phyloP scores from a whole-genome alignment of 2,797 vertebrate species.

The Zalophus californianus region DNA sequence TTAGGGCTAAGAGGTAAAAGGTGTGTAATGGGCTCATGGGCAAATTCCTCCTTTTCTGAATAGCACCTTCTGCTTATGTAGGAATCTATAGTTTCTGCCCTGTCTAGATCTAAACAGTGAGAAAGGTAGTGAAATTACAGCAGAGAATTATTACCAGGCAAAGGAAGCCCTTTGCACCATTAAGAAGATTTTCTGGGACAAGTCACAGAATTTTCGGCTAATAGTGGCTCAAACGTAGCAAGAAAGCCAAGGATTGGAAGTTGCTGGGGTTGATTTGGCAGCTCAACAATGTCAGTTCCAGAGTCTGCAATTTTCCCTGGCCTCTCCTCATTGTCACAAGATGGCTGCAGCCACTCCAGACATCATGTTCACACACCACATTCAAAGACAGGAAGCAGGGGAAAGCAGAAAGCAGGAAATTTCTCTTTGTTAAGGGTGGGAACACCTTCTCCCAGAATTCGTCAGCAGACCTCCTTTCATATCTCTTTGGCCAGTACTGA shows the following conservation, averaged over 20 bases:
- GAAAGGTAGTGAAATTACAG: neutral
- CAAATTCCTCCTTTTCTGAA: neutral
- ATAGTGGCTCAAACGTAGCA: neutral
- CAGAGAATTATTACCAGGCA: neutral
- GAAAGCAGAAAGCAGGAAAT: neutral
- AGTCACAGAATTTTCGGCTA: neutral
- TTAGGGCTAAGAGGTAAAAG: neutral
- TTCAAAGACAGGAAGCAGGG: neutral
- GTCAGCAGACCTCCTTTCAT: neutral
- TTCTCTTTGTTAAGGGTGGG: neutral
- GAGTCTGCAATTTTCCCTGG: neutral
- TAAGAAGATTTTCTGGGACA: neutral
- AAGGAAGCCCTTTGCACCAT: neutral
- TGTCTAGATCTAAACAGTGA: neutral
- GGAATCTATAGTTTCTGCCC: neutral
- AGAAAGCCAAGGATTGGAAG: neutral
- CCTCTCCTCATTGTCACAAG: neutral
- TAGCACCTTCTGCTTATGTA: neutral
- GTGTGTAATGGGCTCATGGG: neutral
- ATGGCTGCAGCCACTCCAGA: neutral
- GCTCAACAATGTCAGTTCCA: neutral
- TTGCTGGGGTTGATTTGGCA: neutral
- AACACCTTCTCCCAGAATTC: neutral
- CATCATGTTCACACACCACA: neutral
- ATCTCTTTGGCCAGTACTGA: neutral